Evolutionary conservation across 2,113 vertebrate species (phyloP).

Genomic region (Prunella himalayana): DNA sequence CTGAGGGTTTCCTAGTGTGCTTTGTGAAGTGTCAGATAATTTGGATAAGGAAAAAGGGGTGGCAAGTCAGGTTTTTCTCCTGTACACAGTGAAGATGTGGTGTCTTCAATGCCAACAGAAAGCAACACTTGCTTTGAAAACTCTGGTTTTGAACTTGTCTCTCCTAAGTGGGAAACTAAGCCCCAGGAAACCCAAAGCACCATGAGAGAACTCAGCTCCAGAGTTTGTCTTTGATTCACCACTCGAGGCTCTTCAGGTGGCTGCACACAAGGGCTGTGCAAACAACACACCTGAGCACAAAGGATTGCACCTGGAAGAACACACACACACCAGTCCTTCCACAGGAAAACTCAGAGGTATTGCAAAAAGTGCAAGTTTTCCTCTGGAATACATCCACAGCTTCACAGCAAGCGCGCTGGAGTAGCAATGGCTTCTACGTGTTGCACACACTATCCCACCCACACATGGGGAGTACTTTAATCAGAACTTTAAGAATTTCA

Average conservation of each 20-base stretch:
- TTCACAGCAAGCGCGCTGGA: not conserved
- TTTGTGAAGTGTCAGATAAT: not conserved
- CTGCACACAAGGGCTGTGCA: not conserved
- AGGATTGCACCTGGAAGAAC: not conserved
- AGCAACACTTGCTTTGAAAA: not conserved
- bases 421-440: not conserved
- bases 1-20: not conserved
- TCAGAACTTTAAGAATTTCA: not conserved
- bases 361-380: not conserved
- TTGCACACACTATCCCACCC: not conserved
- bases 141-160: not conserved
- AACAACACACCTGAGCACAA: not conserved
- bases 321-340: not conserved
- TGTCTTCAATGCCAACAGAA: not conserved
- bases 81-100: not conserved
- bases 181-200: not conserved
- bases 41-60: not conserved
- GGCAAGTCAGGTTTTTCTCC: not conserved
- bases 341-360: not conserved
- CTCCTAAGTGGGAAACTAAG: not conserved
- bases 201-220: not conserved
- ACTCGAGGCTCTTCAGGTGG: not conserved
- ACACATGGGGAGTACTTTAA: not conserved
- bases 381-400: not conserved
- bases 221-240: not conserved